Evolutionary conservation across 2,888 invertebrate species (phyloP).

Genomic region (Drosophila picticornis): DNA sequence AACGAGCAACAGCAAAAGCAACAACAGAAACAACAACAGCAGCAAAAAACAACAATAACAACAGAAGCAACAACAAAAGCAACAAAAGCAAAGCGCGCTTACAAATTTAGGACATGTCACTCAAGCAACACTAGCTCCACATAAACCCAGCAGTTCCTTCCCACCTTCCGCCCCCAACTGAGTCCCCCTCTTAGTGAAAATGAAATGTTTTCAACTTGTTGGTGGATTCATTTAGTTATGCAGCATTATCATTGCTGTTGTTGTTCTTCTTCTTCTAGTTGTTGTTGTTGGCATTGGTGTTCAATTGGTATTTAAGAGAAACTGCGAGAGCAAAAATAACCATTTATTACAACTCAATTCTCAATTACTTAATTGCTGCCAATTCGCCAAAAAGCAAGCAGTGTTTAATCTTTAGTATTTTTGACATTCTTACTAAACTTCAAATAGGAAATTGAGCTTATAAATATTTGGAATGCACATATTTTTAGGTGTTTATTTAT

Average conservation of each 20-base stretch:
- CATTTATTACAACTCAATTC: constrained; percentile 5
- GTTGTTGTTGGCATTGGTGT: constrained; percentile 4
- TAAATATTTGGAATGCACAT: accelerated
- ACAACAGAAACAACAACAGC: not conserved
- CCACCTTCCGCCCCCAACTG: not conserved
- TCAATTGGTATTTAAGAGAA: constrained; percentile 8
- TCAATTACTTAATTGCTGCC: not conserved
- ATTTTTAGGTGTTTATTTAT: not conserved
- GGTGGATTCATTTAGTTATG: constrained; percentile 19
- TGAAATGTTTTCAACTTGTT: constrained; percentile 43
- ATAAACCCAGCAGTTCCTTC: not conserved
- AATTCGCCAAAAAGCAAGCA: not conserved
- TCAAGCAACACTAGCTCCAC: constrained; percentile 41
- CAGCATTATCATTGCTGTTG: constrained; percentile 13
- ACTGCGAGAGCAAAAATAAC: not conserved
- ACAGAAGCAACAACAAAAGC: not conserved
- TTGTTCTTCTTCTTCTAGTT: no score
- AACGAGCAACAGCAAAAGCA: constrained; percentile 3
- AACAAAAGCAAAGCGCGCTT: constrained; percentile 29
- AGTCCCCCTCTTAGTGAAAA: not conserved
- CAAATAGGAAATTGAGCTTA: not conserved
- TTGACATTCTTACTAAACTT: not conserved
- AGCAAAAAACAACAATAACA: not conserved
- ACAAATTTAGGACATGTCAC: constrained; percentile 81
- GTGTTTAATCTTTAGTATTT: not conserved